Evolutionary conservation across 2,888 invertebrate genomes (phyloP).

Genomic region (Auanema freiburgensis): DNA sequence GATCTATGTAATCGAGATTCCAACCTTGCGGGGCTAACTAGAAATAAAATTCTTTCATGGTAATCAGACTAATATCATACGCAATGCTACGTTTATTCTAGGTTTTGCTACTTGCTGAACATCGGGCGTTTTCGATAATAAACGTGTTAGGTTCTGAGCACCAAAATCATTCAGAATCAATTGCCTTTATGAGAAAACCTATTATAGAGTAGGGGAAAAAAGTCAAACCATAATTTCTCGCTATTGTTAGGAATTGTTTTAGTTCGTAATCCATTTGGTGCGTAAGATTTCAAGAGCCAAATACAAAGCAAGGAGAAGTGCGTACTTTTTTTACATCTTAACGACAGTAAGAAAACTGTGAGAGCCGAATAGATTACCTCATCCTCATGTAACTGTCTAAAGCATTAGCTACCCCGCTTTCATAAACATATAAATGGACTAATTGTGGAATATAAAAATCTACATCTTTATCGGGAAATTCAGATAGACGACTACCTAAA

Average conservation of each 20-base stretch:
- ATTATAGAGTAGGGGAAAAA: neutral
- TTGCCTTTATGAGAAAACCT: conserved; percentile 24
- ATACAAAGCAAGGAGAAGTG: conserved; percentile 94
- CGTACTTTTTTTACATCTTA: conserved; percentile 84
- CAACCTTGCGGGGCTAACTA: conserved; percentile 17
- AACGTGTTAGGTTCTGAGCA: neutral
- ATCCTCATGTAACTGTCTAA: conserved; percentile 80
- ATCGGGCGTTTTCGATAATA: neutral
- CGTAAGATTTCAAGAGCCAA: conserved; percentile 93
- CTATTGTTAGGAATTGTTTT: conserved; percentile 22
- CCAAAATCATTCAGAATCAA: conserved; percentile 25
- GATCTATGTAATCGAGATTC: conserved; percentile 7
- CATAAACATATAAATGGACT: conserved; percentile 96
- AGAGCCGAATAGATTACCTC: conserved; percentile 69
- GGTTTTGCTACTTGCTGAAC: neutral
- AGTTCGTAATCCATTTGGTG: conserved; percentile 72
- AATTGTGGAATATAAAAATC: conserved; percentile 97
- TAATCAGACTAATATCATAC: no score
- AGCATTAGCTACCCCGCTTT: conserved; percentile 93
- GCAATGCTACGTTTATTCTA: neutral
- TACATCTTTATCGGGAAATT: conserved; percentile 85
- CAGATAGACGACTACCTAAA: conserved; percentile 89
- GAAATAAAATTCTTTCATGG: neutral
- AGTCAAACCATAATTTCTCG: conserved; percentile 22
- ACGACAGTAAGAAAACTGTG: neutral